A percentile compares a stretch with the other conserved stretches of the same genome.
phyloP scores from a whole-genome alignment of 2,888 invertebrate species.

The Eudemis profundana region DNA sequence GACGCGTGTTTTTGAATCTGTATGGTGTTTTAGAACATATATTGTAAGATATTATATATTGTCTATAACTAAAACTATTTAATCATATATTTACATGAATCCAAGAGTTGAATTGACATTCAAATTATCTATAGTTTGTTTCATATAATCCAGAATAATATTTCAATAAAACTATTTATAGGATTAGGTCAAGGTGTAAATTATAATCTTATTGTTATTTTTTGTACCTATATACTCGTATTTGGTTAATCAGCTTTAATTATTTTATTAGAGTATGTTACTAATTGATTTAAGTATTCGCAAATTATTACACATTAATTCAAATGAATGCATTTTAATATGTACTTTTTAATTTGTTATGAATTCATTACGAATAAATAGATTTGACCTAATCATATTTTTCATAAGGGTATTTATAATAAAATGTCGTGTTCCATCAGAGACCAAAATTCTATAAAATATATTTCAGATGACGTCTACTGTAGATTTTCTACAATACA shows the following conservation, averaged over 20 bases:
- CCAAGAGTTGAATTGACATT: constrained; percentile 28
- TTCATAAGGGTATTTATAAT: constrained; percentile 40
- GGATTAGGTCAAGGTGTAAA: constrained; percentile 28
- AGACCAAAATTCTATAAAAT: constrained; percentile 57
- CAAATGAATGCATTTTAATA: constrained; percentile 1
- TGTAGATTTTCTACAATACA: constrained; percentile 62
- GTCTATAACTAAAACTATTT: constrained; percentile 45
- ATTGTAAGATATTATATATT: constrained; percentile 44
- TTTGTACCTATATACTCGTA: constrained; percentile 44
- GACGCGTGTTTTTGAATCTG: constrained; percentile 67
- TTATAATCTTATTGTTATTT: constrained; percentile 45
- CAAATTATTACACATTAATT: constrained; percentile 11
- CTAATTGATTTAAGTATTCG: constrained; percentile 19
- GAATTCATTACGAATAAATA: constrained; percentile 16
- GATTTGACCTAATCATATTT: constrained; percentile 32
- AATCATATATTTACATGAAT: constrained; percentile 38
- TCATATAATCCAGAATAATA: constrained; percentile 21
- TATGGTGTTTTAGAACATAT: constrained; percentile 61
- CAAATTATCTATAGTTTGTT: constrained; percentile 35
- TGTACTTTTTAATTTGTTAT: constrained; percentile 6
- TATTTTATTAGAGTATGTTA: constrained; percentile 34
- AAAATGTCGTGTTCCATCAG: constrained; percentile 57
- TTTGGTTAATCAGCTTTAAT: constrained; percentile 61
- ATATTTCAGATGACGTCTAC: constrained; percentile 56
- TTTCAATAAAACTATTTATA: constrained; percentile 16